Evolutionary conservation across 92 coral and sea anemone species (phyloP).

Genomic region (Phenganax stokvisi): DNA sequence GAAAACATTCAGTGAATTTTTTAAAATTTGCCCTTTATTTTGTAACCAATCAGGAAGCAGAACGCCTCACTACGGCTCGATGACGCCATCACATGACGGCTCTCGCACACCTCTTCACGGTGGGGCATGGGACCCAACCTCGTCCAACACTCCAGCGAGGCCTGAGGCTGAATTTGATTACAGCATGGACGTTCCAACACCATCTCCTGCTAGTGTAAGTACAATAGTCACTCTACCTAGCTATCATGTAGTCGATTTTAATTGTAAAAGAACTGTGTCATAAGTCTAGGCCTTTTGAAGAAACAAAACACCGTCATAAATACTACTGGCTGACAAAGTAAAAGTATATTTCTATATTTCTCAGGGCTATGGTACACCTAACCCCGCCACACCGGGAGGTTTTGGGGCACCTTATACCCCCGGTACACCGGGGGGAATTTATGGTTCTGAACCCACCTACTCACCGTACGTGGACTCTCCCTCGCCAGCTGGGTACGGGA

Average conservation of each 20-base stretch:
- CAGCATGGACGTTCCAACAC: slow-evolving; percentile 85
- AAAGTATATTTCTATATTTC: background rate
- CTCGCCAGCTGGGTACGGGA: slow-evolving; percentile 91
- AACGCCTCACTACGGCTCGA: slow-evolving; percentile 98
- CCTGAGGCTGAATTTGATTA: slow-evolving; percentile 84
- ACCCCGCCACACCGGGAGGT: slow-evolving; percentile 98
- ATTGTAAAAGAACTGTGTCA: too few relatives aligned
- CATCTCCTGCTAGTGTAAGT: slow-evolving; percentile 71
- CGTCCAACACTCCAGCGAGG: slow-evolving; percentile 94
- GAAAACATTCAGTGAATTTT: background rate
- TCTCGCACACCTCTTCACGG: slow-evolving; percentile 99
- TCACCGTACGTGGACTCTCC: slow-evolving; percentile 97
- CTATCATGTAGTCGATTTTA: too few relatives aligned
- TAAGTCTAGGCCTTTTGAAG: too few relatives aligned
- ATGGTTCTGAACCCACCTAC: slow-evolving; percentile 96
- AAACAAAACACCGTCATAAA: too few relatives aligned
- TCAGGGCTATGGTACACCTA: slow-evolving; percentile 84
- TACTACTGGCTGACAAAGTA: background rate
- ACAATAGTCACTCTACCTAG: too few relatives aligned
- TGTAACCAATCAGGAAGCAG: slow-evolving; percentile 66
- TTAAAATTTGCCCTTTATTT: background rate
- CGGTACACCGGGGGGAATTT: slow-evolving; percentile 96
- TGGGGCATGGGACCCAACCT: slow-evolving; percentile 99
- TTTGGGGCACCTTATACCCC: slow-evolving; percentile 91
- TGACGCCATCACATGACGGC: slow-evolving; percentile 99